phyloP scores from a whole-genome alignment of 64 coral and sea anemone genomes.

The Pocillopora damicornis region DNA sequence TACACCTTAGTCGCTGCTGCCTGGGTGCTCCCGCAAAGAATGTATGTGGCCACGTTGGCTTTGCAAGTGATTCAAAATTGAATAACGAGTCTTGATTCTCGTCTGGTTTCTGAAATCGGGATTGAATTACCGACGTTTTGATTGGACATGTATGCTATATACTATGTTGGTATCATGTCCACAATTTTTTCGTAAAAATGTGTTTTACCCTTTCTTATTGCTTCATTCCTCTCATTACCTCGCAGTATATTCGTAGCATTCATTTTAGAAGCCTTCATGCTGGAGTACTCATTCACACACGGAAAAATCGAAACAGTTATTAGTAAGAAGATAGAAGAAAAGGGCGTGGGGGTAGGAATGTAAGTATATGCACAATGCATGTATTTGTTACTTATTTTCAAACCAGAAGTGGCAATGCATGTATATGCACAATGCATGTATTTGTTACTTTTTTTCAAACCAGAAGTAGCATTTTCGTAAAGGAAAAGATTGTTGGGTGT shows the following conservation, averaged over 20 bases:
- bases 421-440: neutral
- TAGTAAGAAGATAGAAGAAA: conserved; percentile 89
- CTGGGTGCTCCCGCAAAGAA: no score
- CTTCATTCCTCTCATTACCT: neutral
- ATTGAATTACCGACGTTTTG: no score
- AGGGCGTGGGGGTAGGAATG: conserved; percentile 77
- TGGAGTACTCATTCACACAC: conserved; percentile 86
- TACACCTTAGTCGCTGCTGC: no score
- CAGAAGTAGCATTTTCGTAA: no score
- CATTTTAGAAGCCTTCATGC: conserved; percentile 91
- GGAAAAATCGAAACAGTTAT: conserved; percentile 82
- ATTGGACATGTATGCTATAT: no score
- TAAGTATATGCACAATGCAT: conserved; percentile 33
- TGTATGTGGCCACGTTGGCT: no score
- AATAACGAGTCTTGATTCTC: no score
- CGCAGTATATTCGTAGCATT: conserved; percentile 91
- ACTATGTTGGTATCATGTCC: no score
- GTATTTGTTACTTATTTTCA: neutral
- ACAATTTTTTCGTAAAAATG: neutral
- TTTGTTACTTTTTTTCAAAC: neutral
- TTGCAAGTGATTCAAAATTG: no score
- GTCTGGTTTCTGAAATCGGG: no score
- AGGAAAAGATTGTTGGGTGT: no score
- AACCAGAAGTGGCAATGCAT: conserved; percentile 31
- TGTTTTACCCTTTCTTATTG: neutral